phyloP scores from a whole-genome alignment of 2,797 vertebrate genomes.

The Neosilurus hyrtlii region DNA sequence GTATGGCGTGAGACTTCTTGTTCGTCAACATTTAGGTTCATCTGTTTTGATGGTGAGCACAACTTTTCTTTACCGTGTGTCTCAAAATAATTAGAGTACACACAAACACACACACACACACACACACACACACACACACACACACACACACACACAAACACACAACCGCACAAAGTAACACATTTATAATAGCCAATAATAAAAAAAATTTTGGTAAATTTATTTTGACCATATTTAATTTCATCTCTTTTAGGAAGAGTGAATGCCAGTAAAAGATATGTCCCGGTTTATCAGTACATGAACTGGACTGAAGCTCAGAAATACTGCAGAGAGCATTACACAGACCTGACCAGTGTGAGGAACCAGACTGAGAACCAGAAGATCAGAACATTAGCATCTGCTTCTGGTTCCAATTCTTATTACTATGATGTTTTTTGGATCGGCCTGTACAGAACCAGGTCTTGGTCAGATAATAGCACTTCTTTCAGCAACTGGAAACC shows the following conservation, averaged over 20 bases:
- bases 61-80: not conserved
- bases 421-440: not conserved
- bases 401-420: not conserved
- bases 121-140: no score
- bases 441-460: not conserved
- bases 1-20: not conserved
- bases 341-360: constrained; percentile 31
- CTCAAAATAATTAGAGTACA: not conserved
- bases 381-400: not conserved
- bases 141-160: no score
- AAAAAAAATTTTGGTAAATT: not conserved
- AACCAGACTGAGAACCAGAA: not conserved
- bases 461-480: constrained; percentile 9
- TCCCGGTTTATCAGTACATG: not conserved
- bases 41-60: constrained; percentile 32
- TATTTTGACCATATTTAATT: no score
- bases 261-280: not conserved
- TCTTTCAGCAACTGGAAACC: not conserved
- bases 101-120: no score
- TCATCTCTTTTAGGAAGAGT: not conserved
- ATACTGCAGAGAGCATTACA: constrained; percentile 42
- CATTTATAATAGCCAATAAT: no score
- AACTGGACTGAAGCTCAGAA: constrained; percentile 43
- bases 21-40: not conserved
- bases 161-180: not conserved